Evolutionary conservation across 2,113 vertebrate genomes (phyloP).

Genomic region (Nipponia nippon): DNA sequence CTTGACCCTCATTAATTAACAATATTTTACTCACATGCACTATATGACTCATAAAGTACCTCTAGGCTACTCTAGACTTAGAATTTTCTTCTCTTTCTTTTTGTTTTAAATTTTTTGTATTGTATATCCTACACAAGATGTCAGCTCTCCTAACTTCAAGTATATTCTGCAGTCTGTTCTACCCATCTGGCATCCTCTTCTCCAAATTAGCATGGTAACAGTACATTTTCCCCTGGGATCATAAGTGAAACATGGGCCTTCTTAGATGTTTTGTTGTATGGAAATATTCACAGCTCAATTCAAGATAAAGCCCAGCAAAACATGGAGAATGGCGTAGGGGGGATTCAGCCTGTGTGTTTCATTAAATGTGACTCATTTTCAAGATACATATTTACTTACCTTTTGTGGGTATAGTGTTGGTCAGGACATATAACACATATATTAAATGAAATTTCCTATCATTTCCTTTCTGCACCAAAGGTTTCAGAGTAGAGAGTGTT

Average conservation of each 20-base stretch:
- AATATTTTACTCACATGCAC: background rate
- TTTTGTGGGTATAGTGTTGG: background rate
- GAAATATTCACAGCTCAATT: background rate
- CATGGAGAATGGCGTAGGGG: background rate
- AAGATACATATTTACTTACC: background rate
- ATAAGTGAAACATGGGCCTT: background rate
- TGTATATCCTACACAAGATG: background rate
- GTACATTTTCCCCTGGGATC: background rate
- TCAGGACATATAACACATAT: background rate
- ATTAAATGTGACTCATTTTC: background rate
- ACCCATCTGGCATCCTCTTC: background rate
- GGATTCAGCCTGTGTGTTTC: background rate
- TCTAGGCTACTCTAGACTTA: background rate
- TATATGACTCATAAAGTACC: background rate
- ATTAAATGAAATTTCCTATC: background rate
- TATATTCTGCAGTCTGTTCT: background rate
- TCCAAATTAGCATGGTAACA: background rate
- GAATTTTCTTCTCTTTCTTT: background rate
- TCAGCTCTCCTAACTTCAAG: background rate
- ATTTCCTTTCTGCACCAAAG: background rate
- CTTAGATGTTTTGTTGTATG: background rate
- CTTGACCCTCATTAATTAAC: background rate
- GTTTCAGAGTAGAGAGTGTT: background rate
- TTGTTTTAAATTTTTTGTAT: background rate
- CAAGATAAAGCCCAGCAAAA: background rate